Percentiles rank a stretch among this genome's conserved stretches.
Evolutionary conservation across 2,888 invertebrate species (phyloP).

Genomic region (Seira musarum): DNA sequence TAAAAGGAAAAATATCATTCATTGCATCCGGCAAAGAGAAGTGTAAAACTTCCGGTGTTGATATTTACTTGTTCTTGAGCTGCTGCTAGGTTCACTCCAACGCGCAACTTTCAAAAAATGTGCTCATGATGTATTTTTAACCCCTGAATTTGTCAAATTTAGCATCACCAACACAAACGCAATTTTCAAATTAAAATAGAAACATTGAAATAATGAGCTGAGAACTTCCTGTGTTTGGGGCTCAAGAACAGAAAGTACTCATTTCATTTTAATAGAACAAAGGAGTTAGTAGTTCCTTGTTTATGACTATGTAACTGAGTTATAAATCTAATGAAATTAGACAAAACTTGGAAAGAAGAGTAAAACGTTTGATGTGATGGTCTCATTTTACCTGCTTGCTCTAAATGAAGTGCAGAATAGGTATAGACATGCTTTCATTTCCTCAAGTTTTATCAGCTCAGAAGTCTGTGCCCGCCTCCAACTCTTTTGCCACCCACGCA

Average conservation of each 20-base stretch:
- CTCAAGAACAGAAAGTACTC: slow-evolving; percentile 53
- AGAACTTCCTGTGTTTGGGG: slow-evolving; percentile 52
- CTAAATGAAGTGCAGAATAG: neutral
- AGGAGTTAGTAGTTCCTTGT: neutral
- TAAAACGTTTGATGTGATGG: too few species aligned
- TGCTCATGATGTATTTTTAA: neutral
- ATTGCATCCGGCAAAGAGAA: neutral
- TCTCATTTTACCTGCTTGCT: too few species aligned
- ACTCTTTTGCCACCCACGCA: too few species aligned
- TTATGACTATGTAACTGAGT: neutral
- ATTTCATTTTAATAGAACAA: neutral
- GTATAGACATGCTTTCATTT: neutral
- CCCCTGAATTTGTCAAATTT: neutral
- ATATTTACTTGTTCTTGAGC: neutral
- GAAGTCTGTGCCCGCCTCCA: too few species aligned
- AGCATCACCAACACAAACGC: neutral
- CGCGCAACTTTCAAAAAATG: too few species aligned
- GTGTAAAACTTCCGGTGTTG: neutral
- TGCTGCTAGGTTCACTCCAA: too few species aligned
- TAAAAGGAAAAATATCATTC: neutral
- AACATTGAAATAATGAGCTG: slow-evolving; percentile 10
- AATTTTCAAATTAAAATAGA: neutral
- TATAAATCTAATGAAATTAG: neutral
- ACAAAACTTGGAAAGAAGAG: neutral
- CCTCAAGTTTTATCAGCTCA: neutral